Base-by-base conservation (phyloP, 37 sponge, comb jelly and placozoan species). In the Ianthella basta region DNA sequence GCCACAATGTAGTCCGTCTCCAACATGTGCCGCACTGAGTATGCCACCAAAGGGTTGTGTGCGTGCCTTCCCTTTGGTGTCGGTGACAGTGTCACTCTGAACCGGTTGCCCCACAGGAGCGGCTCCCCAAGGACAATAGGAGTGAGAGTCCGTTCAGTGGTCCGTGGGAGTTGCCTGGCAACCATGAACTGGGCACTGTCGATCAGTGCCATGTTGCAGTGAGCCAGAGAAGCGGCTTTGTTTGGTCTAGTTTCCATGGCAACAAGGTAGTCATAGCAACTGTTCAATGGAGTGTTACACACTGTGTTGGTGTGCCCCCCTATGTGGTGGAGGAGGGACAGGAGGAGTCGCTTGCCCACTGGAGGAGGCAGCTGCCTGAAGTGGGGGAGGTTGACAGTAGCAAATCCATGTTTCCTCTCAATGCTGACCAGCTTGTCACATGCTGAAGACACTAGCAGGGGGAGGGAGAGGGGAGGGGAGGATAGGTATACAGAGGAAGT, bases 91-190 rank as follows among this genome's bases (percentile, higher is more conserved):
- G 44, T 24, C 1, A 94, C 83, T 23, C 32, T 21, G 66, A 84
- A 94, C 32, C 91, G 79, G 23, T 80, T 67, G 40, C 87, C 90
- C 94, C 94, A 94, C 36, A 65, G 56, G 60, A 89, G 20, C 1
- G 84, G 79, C 33, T 94, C 81, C 0, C 89, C 91, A 0, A 86
- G 39, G 30, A 15, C 16, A 24, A 93, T 78, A 5, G 82, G 86
- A 38, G 86, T 85, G 23, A 32, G 59, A 1, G 32, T 35, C 15
- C 25, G 4, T 0, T 54, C 20, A 1, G 0, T 33, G 1, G 27
- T 59, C 36, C 24, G 37, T 34, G 59, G 56, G 1, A 8, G 13
- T n/a, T 25, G 34, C 20, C 79, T 55, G 20, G 80, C 87, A 3
- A 86, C 60, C 44, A 63, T n/a, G 66, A 86, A 50, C 15, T 16